These are phyloP conservation scores for Lycia hirtaria DNA, from an alignment of 2,888 invertebrate genomes.

Conservation along the genomic window DNA sequence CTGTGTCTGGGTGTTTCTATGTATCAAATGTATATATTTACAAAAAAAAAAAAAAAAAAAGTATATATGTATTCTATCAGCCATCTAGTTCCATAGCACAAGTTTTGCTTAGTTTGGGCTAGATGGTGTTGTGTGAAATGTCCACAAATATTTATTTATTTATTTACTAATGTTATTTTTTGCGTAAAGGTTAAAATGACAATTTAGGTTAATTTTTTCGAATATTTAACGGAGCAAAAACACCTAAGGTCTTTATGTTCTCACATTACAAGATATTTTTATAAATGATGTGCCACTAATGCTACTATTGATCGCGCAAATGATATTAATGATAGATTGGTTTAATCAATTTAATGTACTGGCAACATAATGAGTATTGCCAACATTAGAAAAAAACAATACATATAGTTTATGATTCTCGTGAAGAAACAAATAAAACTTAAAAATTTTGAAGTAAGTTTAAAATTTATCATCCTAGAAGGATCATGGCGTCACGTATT, in stretches of 20 bases:
- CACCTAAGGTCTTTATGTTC: conserved; percentile 30
- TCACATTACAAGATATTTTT: conserved; percentile 24
- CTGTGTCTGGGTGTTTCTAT: too few relatives aligned
- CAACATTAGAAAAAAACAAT: conserved; percentile 2
- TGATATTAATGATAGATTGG: conserved; percentile 17
- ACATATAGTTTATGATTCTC: neutral
- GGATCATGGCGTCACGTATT: too few relatives aligned
- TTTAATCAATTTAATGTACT: conserved; percentile 3
- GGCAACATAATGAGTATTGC: neutral
- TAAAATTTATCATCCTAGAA: too few relatives aligned
- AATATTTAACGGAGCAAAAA: conserved; percentile 13
- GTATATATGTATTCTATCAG: too few relatives aligned
- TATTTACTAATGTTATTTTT: too few relatives aligned
- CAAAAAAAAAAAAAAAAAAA: too few relatives aligned
- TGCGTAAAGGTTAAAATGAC: conserved; percentile 17
- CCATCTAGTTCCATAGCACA: too few relatives aligned
- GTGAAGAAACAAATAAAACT: neutral
- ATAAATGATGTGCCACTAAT: conserved; percentile 22
- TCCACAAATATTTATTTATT: too few relatives aligned
- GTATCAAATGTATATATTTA: too few relatives aligned
- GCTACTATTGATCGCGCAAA: neutral
- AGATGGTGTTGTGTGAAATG: too few relatives aligned
- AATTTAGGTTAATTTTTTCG: neutral
- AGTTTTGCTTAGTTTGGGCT: too few relatives aligned
- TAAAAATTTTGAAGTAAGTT: too few relatives aligned